Evolutionary conservation across 2,797 vertebrate species (phyloP).

Genomic region (Sebastes dallii): DNA sequence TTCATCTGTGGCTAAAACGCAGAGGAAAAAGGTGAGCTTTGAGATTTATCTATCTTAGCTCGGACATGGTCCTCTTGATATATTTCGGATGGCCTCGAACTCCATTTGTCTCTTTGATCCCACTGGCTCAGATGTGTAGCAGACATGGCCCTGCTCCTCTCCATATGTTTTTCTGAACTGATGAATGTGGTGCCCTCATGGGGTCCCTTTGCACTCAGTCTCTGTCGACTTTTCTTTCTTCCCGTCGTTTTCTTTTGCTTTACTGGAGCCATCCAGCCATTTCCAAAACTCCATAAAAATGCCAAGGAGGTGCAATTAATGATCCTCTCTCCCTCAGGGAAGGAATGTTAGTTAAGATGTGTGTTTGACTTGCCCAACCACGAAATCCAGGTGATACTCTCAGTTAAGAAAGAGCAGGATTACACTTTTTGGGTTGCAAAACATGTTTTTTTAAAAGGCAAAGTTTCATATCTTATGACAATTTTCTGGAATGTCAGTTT

Average conservation of each 20-base stretch:
- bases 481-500: constrained; percentile 9
- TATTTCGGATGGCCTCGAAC: constrained; percentile 20
- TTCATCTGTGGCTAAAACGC: not conserved
- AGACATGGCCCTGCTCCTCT: constrained; percentile 13
- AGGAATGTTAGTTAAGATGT: constrained; percentile 54
- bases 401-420: not conserved
- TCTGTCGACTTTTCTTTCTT: constrained; percentile 54
- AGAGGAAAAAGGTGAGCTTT: not conserved
- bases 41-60: not conserved
- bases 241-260: constrained; percentile 16
- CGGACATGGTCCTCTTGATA: constrained; percentile 24
- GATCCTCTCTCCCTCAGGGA: constrained; percentile 44
- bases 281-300: constrained; percentile 66
- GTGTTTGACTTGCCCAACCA: not conserved
- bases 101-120: constrained; percentile 55
- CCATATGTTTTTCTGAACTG: constrained; percentile 52
- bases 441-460: not conserved
- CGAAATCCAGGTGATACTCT: constrained; percentile 8
- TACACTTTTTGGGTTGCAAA: not conserved
- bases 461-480: not conserved
- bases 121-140: constrained; percentile 48
- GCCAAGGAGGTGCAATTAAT: constrained; percentile 63
- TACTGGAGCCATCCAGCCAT: constrained; percentile 48
- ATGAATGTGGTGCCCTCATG: constrained; percentile 53
- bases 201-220: constrained; percentile 51